Conservation (phyloP, 2,113 vertebrate species). For the Dromaius novaehollandiae region DNA sequence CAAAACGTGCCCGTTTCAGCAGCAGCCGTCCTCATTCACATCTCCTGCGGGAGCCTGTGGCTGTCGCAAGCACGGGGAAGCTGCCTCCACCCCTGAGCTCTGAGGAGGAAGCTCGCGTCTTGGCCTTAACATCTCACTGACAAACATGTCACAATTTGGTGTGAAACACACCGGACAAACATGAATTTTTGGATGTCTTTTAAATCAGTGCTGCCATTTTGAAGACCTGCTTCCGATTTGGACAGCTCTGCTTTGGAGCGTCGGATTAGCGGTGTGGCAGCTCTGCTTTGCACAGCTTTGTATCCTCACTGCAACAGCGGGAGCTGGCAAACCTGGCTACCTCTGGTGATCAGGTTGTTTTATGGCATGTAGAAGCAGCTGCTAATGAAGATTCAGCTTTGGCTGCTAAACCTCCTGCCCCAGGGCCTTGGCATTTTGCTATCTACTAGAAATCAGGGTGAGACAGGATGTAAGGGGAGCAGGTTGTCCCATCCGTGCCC, state of each 20-base stretch:
- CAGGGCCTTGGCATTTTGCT: background rate
- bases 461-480: background rate
- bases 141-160: accelerated
- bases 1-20: accelerated
- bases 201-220: background rate
- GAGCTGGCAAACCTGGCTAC: background rate
- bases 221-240: background rate
- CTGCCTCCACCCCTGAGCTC: background rate
- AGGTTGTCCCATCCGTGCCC: background rate
- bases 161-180: background rate
- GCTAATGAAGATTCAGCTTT: background rate
- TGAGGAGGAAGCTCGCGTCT: background rate
- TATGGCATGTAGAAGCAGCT: background rate
- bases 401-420: background rate
- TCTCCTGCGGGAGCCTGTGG: background rate
- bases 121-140: background rate
- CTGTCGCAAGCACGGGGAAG: accelerated
- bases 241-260: background rate
- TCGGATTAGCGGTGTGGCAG: background rate
- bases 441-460: background rate
- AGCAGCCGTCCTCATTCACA: accelerated
- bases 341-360: background rate
- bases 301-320: background rate
- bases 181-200: accelerated
- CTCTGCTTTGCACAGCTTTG: accelerated